Evolutionary conservation across 1,140 invertebrate genomes (phyloP), one percentile per base, ranked within the genome.

Genomic region (Bombus breviceps): DNA sequence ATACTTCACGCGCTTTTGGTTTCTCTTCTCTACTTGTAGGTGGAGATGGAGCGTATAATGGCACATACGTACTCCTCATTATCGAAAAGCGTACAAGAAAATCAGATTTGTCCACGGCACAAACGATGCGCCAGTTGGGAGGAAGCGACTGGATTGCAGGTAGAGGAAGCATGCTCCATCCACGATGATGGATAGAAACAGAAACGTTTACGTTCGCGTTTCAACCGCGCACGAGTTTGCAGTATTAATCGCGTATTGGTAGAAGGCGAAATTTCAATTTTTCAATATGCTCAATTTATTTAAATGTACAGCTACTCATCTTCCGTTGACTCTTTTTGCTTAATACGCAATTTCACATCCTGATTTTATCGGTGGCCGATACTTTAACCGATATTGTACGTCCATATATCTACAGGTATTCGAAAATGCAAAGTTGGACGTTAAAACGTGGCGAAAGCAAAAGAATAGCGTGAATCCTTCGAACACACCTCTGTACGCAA

Each of bases 11-110:
- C 47, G 4, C 9, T 71, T 25, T 47, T 78, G 69, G 43, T 47
- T 53, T 73, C 84, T 75, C 74, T 81, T 75, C 37, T 57, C 83
- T 34, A 39, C 28, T 62, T 39, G 39, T 68, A 95, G 94, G 86
- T 94, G 37, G 91, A 94, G 59, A 91, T 96, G 47, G 95, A 95
- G 53, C 89, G 96, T 77, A 93, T 96, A 78, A 92, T 94, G n/a
- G 94, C 95, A 2, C 96, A 96, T 18, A 96, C 96, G 2, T 92
- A 95, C 69, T 92, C 96, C 1, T 96, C 95, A 13, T 90, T 95
- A 5, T 66, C 87, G 69, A 83, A 88, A 53, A 79, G 72, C 28
- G 22, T 41, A 39, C 78, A 69, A 25, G 79, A 86, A 53, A 85
- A 66, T 69, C 37, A 78, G 32, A 18, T 81, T 13, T 95, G 94